Evolutionary conservation across 2,797 vertebrate species (phyloP).

Genomic region (Neosalanx taihuensis): DNA sequence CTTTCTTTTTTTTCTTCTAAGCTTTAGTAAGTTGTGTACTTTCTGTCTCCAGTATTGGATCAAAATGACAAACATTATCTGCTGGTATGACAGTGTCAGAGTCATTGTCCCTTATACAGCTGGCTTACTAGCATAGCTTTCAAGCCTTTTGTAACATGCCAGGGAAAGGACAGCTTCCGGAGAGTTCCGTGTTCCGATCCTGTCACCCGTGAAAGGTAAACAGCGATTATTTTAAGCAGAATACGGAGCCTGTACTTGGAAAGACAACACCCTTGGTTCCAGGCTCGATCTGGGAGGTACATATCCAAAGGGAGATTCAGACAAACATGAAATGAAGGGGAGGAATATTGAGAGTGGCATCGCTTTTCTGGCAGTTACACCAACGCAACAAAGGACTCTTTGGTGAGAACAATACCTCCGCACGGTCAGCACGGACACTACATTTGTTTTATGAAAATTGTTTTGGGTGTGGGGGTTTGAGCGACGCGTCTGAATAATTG

Average conservation of each 20-base stretch:
- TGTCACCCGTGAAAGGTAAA: slow-evolving; percentile 64
- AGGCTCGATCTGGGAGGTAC: slow-evolving; percentile 46
- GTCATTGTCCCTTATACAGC: slow-evolving; percentile 18
- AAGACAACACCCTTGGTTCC: slow-evolving; percentile 13
- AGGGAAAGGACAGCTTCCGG: slow-evolving; percentile 41
- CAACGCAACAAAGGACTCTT: slow-evolving; percentile 27
- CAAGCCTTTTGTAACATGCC: slow-evolving; percentile 37
- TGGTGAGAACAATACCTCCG: slow-evolving; percentile 40
- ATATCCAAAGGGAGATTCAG: slow-evolving; percentile 47
- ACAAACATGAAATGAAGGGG: slow-evolving; percentile 55
- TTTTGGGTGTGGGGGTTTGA: slow-evolving; percentile 2
- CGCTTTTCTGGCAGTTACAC: slow-evolving; percentile 31
- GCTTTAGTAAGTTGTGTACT: not conserved
- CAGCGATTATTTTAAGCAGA: slow-evolving; percentile 43
- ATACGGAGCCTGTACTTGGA: slow-evolving; percentile 41
- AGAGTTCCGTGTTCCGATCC: slow-evolving; percentile 56
- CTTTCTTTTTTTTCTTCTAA: too few relatives aligned
- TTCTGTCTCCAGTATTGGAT: not conserved
- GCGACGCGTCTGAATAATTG: slow-evolving; percentile 44
- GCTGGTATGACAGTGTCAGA: not conserved
- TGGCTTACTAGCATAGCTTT: slow-evolving; percentile 42
- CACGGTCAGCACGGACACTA: slow-evolving; percentile 32
- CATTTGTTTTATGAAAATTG: slow-evolving; percentile 36
- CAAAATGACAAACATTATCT: too few relatives aligned
- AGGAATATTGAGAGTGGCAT: slow-evolving; percentile 51